Evolutionary conservation across 2,888 invertebrate species (phyloP), one percentile per base, ranked within the genome.

Genomic region (Orthonevra nobilis): DNA sequence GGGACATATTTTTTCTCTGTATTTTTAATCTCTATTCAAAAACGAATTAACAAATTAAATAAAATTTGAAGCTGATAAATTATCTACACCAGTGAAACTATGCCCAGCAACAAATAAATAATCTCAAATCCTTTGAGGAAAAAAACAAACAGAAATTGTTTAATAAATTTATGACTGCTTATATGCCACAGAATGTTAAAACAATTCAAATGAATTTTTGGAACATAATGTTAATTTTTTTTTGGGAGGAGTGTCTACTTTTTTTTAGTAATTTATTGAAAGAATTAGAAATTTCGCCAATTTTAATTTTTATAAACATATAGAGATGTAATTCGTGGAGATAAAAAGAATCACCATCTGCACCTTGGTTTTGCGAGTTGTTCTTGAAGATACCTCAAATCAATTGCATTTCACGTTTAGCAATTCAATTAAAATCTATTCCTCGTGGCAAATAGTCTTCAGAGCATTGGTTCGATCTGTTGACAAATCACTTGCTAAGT

Each of bases 401-500:
- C 63, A 66, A 50, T 36, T 32, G 48, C 68, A 32, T 28, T 14
- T 48, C 34, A 19, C 14, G 50, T 54, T 66, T 66, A 61, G 61
- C 66, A 34, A 73, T 34, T 79, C 73, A 79, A 73, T 79, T 79
- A 68, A 61, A 79, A 50, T 50, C 23, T 56, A 14, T 61, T 66
- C 26, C n/a, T 36, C 58, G 38, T 42, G 73, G 56, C 60, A 79
- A 50, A 50, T 12, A 50, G 12, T 61, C 60, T 56, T 54, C 52
- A 54, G 28, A 5, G n/a, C 54, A 66, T 44, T 15, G 40, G 23
- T 50, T 70, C 77, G 40, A 73, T 73, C 38, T 54, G 19, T 68
- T 79, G 79, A 79, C 79, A 79, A 79, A 79, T 79, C 79, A 79
- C 73, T 79, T 73, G 73, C 50, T 79, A 79, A 79, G 34, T 79